Percentiles rank a stretch among this genome's conserved stretches.
Evolutionary conservation across 2,797 vertebrate genomes (phyloP).

Genomic region (Falco rusticolus): DNA sequence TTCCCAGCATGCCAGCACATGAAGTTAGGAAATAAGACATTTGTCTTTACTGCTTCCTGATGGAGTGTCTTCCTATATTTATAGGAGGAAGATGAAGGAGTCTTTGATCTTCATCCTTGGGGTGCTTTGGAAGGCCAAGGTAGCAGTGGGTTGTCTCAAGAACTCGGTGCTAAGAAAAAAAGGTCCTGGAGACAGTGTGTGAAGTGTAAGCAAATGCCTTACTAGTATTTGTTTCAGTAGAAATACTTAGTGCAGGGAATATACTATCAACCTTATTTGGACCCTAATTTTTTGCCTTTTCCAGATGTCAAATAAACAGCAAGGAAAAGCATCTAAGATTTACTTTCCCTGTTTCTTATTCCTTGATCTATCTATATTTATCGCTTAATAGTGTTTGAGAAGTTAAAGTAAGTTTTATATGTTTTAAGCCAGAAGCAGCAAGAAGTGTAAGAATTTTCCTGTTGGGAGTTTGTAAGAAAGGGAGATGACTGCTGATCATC

Average conservation of each 20-base stretch:
- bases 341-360: not conserved
- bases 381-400: not conserved
- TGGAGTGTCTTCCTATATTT: not conserved
- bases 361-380: not conserved
- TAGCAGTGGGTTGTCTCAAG: not conserved
- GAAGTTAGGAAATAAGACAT: not conserved
- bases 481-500: not conserved
- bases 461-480: not conserved
- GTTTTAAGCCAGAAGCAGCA: not conserved
- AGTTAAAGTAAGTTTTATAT: not conserved
- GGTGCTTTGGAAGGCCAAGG: not conserved
- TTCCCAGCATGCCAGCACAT: not conserved
- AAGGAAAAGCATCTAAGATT: not conserved
- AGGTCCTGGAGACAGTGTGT: not conserved
- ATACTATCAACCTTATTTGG: not conserved
- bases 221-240: not conserved
- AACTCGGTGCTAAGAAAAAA: not conserved
- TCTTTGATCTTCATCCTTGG: not conserved
- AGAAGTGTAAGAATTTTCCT: not conserved
- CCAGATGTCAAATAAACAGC: not conserved
- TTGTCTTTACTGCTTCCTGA: not conserved
- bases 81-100: not conserved
- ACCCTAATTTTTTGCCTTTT: not conserved
- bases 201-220: not conserved
- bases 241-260: not conserved